Base-by-base conservation (phyloP, 2,113 vertebrate genomes). In the Pseudopipra pipra region DNA sequence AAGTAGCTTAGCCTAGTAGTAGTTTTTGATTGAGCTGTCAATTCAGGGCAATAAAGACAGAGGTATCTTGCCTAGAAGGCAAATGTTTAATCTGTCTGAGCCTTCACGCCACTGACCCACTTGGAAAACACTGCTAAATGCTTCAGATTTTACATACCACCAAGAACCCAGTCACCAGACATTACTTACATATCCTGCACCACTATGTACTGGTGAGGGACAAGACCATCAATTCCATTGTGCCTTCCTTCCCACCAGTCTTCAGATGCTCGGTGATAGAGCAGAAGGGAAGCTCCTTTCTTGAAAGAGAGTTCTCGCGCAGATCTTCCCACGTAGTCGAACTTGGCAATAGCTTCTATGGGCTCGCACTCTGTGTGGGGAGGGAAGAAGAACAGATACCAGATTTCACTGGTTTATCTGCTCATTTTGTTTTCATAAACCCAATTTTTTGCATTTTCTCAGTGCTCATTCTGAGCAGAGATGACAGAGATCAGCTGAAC, bases 211-310 rank as follows among this genome's bases (percentile, higher is more conserved):
- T 99, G 99, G 94, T 99, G 99, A 23, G 99, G 99, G 75, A 99
- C 99, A 51, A 99, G 98, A 63, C 99, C 99, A 11, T 99, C 99
- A 9, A 99, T 98, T 41, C 99, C 99, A 0, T 99, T 99, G 98
- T 99, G 99, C 37, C 99, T 98, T 54, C 99, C 99, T 98, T 99
- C 99, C 99, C 99, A 99, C 99, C 99, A 99, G 98, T 99, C 99
- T 67, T 99, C 99, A 1, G 99, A 99, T 0, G 99, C 99, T 13
- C 99, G 98, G 95, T 99, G 99, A 70, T 99, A 99, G 66, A 99
- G 98, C 93, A 99, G 98, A 89, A 99, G 97, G 27, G 99, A 99
- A 37, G 99, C 99, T 12, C 99, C 99, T 97, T 99, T 99, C 98
- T 99, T 99, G 98, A 99, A 99, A 95, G 99, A 99, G 90, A 99